These are phyloP conservation scores for Thera britannica DNA, from an alignment of 2,888 invertebrate species.

Conservation along the genomic window DNA sequence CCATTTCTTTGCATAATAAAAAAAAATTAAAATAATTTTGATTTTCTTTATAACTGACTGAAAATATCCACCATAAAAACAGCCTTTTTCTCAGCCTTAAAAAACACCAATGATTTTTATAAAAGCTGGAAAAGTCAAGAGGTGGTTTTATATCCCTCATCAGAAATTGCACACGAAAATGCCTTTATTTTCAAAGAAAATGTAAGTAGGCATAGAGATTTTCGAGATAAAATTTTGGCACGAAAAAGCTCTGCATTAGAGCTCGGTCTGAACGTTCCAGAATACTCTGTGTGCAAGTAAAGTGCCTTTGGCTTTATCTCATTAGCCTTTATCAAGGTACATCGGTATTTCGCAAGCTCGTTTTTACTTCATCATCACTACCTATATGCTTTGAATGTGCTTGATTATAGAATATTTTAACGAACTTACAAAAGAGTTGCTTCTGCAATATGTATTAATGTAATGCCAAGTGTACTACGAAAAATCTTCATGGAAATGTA, in stretches of 20 bases:
- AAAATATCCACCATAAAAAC: no score
- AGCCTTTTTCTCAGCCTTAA: no score
- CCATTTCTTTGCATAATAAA: no score
- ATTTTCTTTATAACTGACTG: no score
- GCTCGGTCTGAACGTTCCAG: slow-evolving; percentile 12
- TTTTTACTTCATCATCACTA: slow-evolving; percentile 3
- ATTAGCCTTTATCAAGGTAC: slow-evolving; percentile 24
- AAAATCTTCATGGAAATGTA: no score
- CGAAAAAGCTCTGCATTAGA: slow-evolving; percentile 27
- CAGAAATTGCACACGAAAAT: slow-evolving; percentile 2
- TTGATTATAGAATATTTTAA: neutral
- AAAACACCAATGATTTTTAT: neutral
- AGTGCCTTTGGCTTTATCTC: slow-evolving; percentile 23
- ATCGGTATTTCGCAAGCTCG: slow-evolving; percentile 6
- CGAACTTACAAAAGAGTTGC: no score
- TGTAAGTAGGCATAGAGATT: slow-evolving; percentile 12
- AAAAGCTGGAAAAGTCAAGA: neutral
- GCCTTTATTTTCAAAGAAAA: slow-evolving; percentile 14
- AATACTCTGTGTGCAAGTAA: slow-evolving; percentile 18
- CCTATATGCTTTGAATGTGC: neutral
- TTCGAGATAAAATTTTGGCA: slow-evolving; percentile 29
- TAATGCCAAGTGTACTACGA: no score
- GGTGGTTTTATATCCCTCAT: neutral
- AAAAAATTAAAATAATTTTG: no score
- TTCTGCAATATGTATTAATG: no score